phyloP scores from a whole-genome alignment of 2,888 invertebrate genomes.

The Craniophora ligustri region DNA sequence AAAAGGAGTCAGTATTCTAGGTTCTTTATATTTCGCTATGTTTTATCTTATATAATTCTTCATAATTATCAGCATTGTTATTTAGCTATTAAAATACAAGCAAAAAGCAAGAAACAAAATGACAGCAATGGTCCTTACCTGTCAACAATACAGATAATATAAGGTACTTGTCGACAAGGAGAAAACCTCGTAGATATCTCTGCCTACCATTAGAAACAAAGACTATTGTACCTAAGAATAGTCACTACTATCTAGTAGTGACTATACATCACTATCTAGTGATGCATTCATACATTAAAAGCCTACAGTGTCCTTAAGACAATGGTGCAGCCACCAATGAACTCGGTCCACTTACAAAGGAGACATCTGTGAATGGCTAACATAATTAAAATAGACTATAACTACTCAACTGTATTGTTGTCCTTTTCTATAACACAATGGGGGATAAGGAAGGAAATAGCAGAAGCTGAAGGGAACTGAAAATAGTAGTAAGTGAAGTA shows the following conservation, averaged over 20 bases:
- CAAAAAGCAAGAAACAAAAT: no score
- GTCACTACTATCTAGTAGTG: conserved; percentile 50
- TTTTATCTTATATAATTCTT: no score
- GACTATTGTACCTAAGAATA: conserved; percentile 56
- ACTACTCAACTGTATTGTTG: conserved; percentile 24
- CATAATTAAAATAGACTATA: conserved; percentile 64
- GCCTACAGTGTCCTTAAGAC: conserved; percentile 64
- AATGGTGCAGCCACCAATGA: conserved; percentile 60
- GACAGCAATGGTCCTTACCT: no score
- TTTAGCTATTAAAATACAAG: no score
- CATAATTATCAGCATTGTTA: no score
- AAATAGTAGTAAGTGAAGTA: no score
- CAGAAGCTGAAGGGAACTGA: no score
- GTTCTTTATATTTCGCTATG: no score
- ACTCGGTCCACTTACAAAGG: conserved; percentile 58
- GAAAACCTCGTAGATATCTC: conserved; percentile 32
- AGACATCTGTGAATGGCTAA: conserved; percentile 60
- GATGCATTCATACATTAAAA: conserved; percentile 63
- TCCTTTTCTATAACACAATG: conserved; percentile 30
- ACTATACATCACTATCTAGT: no score
- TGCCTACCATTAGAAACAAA: conserved; percentile 43
- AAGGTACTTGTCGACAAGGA: conserved; percentile 16
- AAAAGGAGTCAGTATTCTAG: no score
- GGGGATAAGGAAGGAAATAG: conserved; percentile 16
- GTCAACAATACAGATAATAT: no score